A percentile compares a stretch with the other conserved stretches of the same genome.
Conservation (phyloP, 2,797 vertebrate genomes). For the Sandelia bainsii region DNA sequence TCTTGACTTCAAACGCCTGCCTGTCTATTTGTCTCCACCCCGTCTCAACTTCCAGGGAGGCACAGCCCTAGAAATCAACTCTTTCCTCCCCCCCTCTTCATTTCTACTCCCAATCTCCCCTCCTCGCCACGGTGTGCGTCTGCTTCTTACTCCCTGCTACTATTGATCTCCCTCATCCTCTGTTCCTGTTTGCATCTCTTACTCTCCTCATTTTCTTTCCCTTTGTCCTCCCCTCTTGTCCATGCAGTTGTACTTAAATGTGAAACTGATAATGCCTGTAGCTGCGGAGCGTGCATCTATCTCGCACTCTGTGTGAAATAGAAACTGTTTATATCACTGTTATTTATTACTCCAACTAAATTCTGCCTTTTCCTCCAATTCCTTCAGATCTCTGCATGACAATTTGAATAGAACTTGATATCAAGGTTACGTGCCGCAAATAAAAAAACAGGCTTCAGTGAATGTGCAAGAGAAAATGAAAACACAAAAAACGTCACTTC, state of each 20-base stretch:
- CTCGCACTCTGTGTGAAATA: conserved; percentile 45
- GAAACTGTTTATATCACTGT: conserved; percentile 42
- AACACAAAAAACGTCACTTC: not conserved
- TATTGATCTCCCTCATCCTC: conserved; percentile 42
- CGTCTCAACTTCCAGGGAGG: conserved; percentile 55
- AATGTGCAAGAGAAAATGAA: not conserved
- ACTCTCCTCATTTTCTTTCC: conserved; percentile 36
- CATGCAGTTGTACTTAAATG: conserved; percentile 45
- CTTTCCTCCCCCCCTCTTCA: conserved; percentile 18
- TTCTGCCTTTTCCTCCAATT: conserved; percentile 49
- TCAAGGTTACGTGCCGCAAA: conserved; percentile 16
- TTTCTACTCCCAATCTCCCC: conserved; percentile 19
- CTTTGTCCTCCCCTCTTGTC: conserved; percentile 36
- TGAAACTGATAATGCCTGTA: conserved; percentile 37
- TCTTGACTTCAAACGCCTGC: conserved; percentile 81
- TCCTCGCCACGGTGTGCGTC: conserved; percentile 35
- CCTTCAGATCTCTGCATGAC: conserved; percentile 42
- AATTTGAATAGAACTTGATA: conserved; percentile 42
- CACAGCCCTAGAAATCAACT: conserved; percentile 57
- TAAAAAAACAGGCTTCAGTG: conserved; percentile 21
- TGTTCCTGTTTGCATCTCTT: conserved; percentile 49
- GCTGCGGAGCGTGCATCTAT: conserved; percentile 38
- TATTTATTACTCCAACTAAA: conserved; percentile 58
- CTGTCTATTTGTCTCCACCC: conserved; percentile 73
- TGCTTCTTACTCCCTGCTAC: conserved; percentile 32